These are phyloP conservation scores for Lutjanus argentimaculatus DNA, from an alignment of 2,797 vertebrate genomes.

Conservation along the genomic window DNA sequence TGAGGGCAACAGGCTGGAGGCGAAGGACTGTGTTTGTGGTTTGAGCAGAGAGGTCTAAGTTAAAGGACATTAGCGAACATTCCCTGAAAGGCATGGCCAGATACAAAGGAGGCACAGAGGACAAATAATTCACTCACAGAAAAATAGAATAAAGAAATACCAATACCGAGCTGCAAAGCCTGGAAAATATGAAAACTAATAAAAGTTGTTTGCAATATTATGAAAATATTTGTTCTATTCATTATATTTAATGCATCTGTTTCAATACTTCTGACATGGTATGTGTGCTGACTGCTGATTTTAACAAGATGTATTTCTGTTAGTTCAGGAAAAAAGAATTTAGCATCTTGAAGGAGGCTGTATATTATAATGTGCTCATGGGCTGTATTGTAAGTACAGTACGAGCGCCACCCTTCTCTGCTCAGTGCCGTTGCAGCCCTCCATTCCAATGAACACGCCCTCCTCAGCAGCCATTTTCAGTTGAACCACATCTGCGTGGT, in stretches of 20 bases:
- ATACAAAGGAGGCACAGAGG: neutral
- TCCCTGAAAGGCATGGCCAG: neutral
- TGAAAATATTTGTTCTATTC: neutral
- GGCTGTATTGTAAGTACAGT: slow-evolving; percentile 52
- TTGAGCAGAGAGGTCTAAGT: slow-evolving; percentile 28
- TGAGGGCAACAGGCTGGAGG: slow-evolving; percentile 20
- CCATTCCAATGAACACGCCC: slow-evolving; percentile 34
- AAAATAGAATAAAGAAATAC: neutral
- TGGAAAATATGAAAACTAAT: neutral
- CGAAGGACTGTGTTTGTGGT: slow-evolving; percentile 38
- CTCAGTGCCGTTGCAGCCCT: slow-evolving; percentile 40
- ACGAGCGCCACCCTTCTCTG: slow-evolving; percentile 67
- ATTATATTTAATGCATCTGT: neutral
- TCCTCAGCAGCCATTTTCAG: slow-evolving; percentile 75
- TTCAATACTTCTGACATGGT: neutral
- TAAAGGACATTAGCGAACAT: slow-evolving; percentile 23
- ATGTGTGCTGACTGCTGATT: neutral
- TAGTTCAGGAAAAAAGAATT: neutral
- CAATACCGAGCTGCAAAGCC: neutral
- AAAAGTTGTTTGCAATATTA: neutral
- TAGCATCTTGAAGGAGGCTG: neutral
- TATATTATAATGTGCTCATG: neutral
- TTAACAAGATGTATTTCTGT: slow-evolving; percentile 8
- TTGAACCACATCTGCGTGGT: slow-evolving; percentile 57
- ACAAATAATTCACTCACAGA: neutral